Base-by-base conservation (phyloP, 2,113 vertebrate genomes). In the Spermophilus dauricus region DNA sequence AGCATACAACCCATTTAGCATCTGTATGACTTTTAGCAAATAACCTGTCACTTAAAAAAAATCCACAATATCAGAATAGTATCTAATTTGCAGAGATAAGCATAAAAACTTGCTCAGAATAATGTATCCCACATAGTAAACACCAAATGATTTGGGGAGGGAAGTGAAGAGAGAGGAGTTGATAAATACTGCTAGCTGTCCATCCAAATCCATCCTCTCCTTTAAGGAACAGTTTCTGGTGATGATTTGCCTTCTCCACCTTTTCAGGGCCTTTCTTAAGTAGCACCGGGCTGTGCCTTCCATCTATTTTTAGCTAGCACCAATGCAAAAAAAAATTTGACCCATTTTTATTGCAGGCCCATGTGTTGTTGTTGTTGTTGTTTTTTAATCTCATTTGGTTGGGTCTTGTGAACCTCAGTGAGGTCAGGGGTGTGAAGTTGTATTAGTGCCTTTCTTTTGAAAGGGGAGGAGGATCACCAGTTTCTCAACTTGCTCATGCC, bases 91-190 rank as follows among this genome's bases (percentile, higher is more conserved):
- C 37, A 90, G 39, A 63, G 26, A 37, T 56, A 3, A 76, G 18
- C 56, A 58, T 67, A 67, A 91, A 96, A 92, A 11, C n/a, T 81
- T 22, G 34, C 51, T 14, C 85, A 58, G 20, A 76, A 92, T 84
- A 78, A 94, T 80, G 17, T 22, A 26, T 91, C 34, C 22, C 11
- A 58, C 18, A 17, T 18, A 58, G 28, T 17, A 87, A 61, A 6
- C 18, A 58, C n/a, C 34, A 80, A 61, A 83, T 92, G 53, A 76
- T 90, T 39, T 84, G 30, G 18, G 28, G 4, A 61, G 5, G 3
- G 3, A 12, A 20, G 0, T 37, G 28, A 34, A 17, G 45, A 89
- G 26, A 91, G 24, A 45, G 28, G 39, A 83, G 2, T 32, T 67
- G 61, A n/a, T 86, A 45, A 61, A 86, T 34, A 63, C 24, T 61